These are phyloP conservation scores for Coptodon bakossiorum DNA, from an alignment of 2,113 vertebrate genomes.

Conservation along the genomic window DNA sequence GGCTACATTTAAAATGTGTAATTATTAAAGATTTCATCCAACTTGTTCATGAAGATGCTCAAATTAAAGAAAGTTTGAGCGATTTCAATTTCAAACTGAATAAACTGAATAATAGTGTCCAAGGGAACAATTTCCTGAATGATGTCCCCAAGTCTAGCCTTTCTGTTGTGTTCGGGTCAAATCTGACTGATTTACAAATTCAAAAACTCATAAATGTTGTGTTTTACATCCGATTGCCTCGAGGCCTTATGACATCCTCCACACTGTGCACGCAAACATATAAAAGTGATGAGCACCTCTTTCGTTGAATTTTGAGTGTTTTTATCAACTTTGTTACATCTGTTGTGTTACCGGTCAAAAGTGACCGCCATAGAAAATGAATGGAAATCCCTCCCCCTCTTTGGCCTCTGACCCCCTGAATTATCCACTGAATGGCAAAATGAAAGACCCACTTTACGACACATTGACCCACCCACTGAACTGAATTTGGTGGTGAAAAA, in stretches of 20 bases:
- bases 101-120: not conserved
- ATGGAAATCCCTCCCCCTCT: not conserved
- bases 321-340: accelerated
- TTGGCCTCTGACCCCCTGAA: not conserved
- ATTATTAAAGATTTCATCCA: accelerated
- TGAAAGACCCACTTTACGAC: accelerated
- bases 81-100: not conserved
- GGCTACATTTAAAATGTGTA: accelerated
- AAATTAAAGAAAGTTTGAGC: not conserved
- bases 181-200: not conserved
- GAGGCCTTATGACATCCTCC: not conserved
- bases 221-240: accelerated
- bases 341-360: accelerated
- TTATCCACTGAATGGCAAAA: not conserved
- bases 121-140: not conserved
- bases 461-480: not conserved
- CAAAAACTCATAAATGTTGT: not conserved
- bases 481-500: not conserved
- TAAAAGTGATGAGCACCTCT: not conserved
- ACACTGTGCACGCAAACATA: not conserved
- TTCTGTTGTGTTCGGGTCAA: not conserved
- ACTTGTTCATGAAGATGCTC: not conserved
- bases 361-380: not conserved
- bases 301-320: not conserved
- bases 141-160: not conserved